Evolutionary conservation across 2,888 invertebrate genomes (phyloP).

Genomic region (Amphipoea lucens): DNA sequence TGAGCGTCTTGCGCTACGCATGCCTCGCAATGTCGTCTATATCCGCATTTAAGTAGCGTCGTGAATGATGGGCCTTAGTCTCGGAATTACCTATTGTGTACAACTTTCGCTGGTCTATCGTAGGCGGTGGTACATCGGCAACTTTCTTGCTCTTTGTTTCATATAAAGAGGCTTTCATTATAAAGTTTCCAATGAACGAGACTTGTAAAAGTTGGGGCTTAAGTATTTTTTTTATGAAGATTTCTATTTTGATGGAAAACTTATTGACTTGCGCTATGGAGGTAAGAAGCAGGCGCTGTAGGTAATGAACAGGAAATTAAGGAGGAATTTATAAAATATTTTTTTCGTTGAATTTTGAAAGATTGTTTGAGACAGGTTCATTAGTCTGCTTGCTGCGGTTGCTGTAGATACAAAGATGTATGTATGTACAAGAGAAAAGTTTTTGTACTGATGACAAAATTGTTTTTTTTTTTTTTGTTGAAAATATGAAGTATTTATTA

Average conservation of each 20-base stretch:
- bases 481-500: background rate
- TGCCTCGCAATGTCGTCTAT: no score
- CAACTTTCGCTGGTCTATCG: conserved; percentile 59
- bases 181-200: conserved; percentile 69
- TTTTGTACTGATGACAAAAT: background rate
- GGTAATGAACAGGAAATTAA: conserved; percentile 30
- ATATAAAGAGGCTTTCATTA: conserved; percentile 75
- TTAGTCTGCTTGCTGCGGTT: background rate
- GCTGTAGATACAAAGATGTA: background rate
- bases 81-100: conserved; percentile 62
- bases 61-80: background rate
- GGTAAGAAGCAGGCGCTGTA: conserved; percentile 7
- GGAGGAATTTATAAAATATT: background rate
- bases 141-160: conserved; percentile 65
- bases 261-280: conserved; percentile 36
- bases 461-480: background rate
- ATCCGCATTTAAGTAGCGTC: no score
- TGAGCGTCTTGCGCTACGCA: no score
- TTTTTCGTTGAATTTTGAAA: background rate
- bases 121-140: conserved; percentile 55
- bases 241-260: conserved; percentile 47
- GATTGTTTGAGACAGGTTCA: background rate
- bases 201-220: conserved; percentile 66
- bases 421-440: background rate
- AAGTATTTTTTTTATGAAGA: conserved; percentile 64